A percentile compares a stretch with the other conserved stretches of the same genome.
Evolutionary conservation across 2,888 invertebrate genomes (phyloP).

Genomic region (Drosophila robusta): DNA sequence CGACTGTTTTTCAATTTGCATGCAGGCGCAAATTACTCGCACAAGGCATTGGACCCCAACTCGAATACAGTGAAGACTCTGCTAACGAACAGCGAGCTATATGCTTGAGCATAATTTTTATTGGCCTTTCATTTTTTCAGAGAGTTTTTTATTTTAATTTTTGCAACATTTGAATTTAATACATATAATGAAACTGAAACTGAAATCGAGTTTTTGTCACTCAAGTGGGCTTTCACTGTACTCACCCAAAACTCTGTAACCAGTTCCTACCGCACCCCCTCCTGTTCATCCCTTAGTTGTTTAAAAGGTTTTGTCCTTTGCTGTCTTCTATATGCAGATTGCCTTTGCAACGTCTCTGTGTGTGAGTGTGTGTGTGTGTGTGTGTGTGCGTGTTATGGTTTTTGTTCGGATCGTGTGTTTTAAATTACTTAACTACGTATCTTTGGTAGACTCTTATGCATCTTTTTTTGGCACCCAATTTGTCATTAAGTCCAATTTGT

Average conservation of each 20-base stretch:
- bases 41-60: constrained; percentile 18
- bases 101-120: neutral
- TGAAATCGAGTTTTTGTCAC: neutral
- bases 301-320: constrained; percentile 72
- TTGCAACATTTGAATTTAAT: no score
- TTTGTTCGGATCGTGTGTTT: constrained; percentile 33
- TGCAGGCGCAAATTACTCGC: constrained; percentile 69
- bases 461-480: constrained; percentile 68
- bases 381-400: no score
- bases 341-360: constrained; percentile 22
- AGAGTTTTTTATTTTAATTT: no score
- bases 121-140: no score
- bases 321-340: constrained; percentile 69
- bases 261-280: neutral
- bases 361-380: constrained; percentile 7
- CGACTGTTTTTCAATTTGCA: constrained; percentile 76
- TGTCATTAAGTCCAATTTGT: constrained; percentile 72
- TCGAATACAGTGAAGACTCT: constrained; percentile 6
- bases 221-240: neutral
- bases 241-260: neutral
- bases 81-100: neutral
- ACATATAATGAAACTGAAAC: no score
- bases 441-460: constrained; percentile 30
- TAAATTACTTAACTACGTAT: constrained; percentile 55
- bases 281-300: constrained; percentile 7